phyloP scores from a whole-genome alignment of 2,113 vertebrate genomes.

The Amphiprion percula region DNA sequence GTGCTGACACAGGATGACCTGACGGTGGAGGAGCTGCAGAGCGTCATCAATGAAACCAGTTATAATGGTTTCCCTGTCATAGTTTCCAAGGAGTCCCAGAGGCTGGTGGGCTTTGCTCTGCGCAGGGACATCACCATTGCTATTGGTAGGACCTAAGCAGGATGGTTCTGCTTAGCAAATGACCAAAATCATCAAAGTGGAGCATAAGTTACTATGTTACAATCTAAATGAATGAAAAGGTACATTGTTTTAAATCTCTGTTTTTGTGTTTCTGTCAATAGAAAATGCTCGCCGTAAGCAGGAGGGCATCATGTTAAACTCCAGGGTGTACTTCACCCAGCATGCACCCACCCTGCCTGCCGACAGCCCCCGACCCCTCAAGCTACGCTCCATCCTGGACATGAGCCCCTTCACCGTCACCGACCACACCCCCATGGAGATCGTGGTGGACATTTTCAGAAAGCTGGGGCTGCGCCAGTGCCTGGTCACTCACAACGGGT shows the following conservation, averaged over 20 bases:
- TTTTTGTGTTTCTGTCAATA: constrained; percentile 59
- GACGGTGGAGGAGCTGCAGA: constrained; percentile 96
- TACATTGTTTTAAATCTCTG: neutral
- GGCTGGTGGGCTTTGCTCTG: constrained; percentile 97
- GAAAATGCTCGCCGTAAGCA: constrained; percentile 98
- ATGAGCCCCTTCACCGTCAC: constrained; percentile 99
- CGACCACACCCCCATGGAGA: constrained; percentile 99
- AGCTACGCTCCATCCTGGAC: constrained; percentile 97
- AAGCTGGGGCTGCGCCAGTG: constrained; percentile 98
- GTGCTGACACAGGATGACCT: constrained; percentile 98
- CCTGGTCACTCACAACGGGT: constrained; percentile 99
- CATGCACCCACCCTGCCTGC: constrained; percentile 97
- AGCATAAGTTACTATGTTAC: too few relatives aligned
- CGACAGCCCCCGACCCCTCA: constrained; percentile 96
- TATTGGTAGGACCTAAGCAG: constrained; percentile 92
- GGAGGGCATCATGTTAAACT: constrained; percentile 95
- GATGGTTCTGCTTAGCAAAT: neutral
- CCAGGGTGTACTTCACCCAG: constrained; percentile 97
- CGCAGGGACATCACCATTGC: constrained; percentile 98
- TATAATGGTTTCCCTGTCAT: constrained; percentile 99
- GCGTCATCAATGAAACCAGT: constrained; percentile 94
- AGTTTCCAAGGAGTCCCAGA: constrained; percentile 97
- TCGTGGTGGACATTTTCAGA: constrained; percentile 99
- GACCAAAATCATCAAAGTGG: too few relatives aligned
- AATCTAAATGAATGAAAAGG: too few relatives aligned